phyloP scores from a whole-genome alignment of 2,888 invertebrate genomes.

The Campaea margaritaria region DNA sequence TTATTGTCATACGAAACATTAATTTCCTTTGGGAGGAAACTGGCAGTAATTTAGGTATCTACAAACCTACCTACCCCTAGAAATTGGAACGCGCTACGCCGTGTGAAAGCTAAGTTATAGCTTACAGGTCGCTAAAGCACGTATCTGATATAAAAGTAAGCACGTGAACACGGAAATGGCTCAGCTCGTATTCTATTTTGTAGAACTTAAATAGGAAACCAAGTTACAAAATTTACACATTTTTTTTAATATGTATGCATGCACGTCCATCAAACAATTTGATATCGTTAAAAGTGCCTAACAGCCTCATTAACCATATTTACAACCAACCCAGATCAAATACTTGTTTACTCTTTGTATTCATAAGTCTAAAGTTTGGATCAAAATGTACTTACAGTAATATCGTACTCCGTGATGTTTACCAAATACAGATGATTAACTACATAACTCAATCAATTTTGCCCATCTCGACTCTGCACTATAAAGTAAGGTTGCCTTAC shows the following conservation, averaged over 20 bases:
- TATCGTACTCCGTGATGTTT: not conserved
- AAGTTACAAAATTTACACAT: not conserved
- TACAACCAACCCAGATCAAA: too few species aligned
- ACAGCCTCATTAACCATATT: too few species aligned
- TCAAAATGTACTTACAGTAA: not conserved
- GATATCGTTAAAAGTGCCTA: too few species aligned
- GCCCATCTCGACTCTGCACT: constrained; percentile 5
- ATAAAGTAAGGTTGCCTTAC: not conserved
- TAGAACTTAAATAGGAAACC: too few species aligned
- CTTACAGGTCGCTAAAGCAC: not conserved
- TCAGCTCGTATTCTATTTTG: too few species aligned
- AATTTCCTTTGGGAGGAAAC: constrained; percentile 57
- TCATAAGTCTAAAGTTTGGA: too few species aligned
- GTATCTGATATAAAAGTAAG: not conserved
- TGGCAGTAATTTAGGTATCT: constrained; percentile 46
- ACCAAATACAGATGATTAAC: not conserved
- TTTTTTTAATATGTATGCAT: too few species aligned
- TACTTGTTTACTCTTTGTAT: too few species aligned
- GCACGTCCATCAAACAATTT: too few species aligned
- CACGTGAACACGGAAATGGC: too few species aligned
- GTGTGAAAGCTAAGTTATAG: constrained; percentile 8
- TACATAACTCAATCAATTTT: constrained; percentile 1
- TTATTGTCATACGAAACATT: constrained; percentile 56
- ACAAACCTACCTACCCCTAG: constrained; percentile 37
- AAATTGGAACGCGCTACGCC: constrained; percentile 27